Percentiles rank a stretch among this genome's conserved stretches.
Evolutionary conservation across 1,140 invertebrate species (phyloP).

Genomic region (Drosophila setifemur): DNA sequence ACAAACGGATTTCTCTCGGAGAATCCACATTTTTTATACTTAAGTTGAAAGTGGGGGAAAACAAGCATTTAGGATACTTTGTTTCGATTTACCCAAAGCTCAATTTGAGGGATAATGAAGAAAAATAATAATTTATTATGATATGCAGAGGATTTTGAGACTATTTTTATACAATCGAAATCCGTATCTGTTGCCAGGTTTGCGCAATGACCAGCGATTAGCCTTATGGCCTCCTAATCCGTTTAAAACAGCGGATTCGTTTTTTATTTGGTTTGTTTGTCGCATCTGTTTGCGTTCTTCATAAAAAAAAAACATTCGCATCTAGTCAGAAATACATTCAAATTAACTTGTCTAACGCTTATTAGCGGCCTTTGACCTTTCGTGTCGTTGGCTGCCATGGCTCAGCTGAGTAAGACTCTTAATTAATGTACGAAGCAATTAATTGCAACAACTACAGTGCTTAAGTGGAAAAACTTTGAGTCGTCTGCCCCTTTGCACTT

Average conservation of each 20-base stretch:
- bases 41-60: too few relatives aligned
- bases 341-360: conserved; percentile 78
- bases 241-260: conserved; percentile 30
- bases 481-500: conserved; percentile 51
- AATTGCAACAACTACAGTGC: conserved; percentile 50
- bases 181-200: conserved; percentile 7
- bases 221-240: conserved; percentile 55
- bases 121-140: too few relatives aligned
- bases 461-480: conserved; percentile 1
- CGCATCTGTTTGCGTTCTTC: conserved; percentile 1
- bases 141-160: too few relatives aligned
- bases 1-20: conserved; percentile 3
- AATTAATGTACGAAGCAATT: conserved; percentile 77
- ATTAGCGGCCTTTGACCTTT: conserved; percentile 75
- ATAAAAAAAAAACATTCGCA: background rate
- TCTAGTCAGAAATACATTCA: conserved; percentile 25
- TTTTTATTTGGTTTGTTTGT: conserved; percentile 20
- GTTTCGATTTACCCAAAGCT: too few relatives aligned
- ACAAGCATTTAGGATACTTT: too few relatives aligned
- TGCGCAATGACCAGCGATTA: conserved; percentile 58
- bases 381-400: conserved; percentile 37
- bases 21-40: too few relatives aligned
- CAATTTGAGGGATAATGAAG: conserved; percentile 1
- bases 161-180: too few relatives aligned
- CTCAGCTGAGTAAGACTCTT: conserved; percentile 40